Base-by-base conservation (phyloP, 2,888 invertebrate genomes). In the Melinopterus prodromus region DNA sequence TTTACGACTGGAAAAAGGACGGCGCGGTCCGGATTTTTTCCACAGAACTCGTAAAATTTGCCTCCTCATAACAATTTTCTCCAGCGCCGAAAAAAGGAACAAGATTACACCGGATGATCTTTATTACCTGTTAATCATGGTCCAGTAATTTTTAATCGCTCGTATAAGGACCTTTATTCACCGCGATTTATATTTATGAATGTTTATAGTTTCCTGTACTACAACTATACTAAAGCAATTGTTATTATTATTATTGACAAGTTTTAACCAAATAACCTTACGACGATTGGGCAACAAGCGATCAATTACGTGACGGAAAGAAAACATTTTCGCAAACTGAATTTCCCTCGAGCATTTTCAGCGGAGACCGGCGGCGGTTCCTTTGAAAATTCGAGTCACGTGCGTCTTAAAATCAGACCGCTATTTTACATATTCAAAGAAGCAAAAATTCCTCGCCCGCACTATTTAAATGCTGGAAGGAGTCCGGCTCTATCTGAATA, bases 391-490 rank as follows among this genome's bases (percentile, higher is more conserved):
- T 84, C 84, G 71, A 78, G 69, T 80, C 84, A 84, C 84, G 84
- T 82, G 77, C 79, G 77, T 77, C 81, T 83, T 83, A 83, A 84
- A 83, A 83, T 84, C 84, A 83, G 83, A 81, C 84, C 83, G 81
- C 84, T 84, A 83, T 82, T 84, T 84, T 84, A 84, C 84, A 84
- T 84, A 84, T 84, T 83, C 83, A 83, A 82, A 83, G 82, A 82
- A 82, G 83, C 83, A 82, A 85, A 80, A 80, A 85, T 83, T 84
- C 84, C 82, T 85, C 84, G 84, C 84, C 84, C 84, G 83, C 83
- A 83, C 83, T 84, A 84, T 84, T 84, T 84, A 84, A 84, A 84
- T 84, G 83, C 82, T 80, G 78, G 80, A 80, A 26, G 69, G 82
- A 82, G 82, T 82, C 74, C 37, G 74, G 82, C 82, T 83, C 81